Evolutionary conservation across 2,888 invertebrate genomes (phyloP).

Genomic region (Didymodactylos carnosus): DNA sequence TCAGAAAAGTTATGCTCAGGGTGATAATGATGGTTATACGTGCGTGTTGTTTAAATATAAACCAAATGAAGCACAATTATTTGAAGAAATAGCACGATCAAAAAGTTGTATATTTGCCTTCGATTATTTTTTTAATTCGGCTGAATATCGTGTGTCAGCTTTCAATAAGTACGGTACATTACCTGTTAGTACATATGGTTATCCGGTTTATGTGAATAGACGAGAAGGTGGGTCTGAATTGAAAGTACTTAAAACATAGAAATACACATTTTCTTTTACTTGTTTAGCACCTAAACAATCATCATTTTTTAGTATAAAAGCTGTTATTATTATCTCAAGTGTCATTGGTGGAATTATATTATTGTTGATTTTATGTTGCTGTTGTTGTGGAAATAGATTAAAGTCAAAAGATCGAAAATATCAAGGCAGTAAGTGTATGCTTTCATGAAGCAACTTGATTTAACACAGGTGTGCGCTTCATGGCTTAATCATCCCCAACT

Average conservation of each 20-base stretch:
- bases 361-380: not conserved
- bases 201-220: not conserved
- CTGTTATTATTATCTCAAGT: not conserved
- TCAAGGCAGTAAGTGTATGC: too few relatives aligned
- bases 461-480: too few relatives aligned
- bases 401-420: too few relatives aligned
- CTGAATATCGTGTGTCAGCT: not conserved
- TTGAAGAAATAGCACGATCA: not conserved
- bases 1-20: not conserved
- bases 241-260: not conserved
- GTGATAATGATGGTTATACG: not conserved
- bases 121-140: not conserved
- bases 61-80: not conserved
- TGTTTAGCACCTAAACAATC: not conserved
- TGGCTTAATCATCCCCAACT: too few relatives aligned
- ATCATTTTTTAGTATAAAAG: not conserved
- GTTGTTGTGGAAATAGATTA: too few relatives aligned
- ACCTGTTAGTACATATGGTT: not conserved
- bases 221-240: not conserved
- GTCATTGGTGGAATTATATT: not conserved
- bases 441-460: too few relatives aligned
- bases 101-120: not conserved
- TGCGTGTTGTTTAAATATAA: not conserved
- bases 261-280: too few relatives aligned
- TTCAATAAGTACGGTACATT: not conserved